Conservation (phyloP, 2,888 invertebrate genomes). For the Athalia rosae region DNA sequence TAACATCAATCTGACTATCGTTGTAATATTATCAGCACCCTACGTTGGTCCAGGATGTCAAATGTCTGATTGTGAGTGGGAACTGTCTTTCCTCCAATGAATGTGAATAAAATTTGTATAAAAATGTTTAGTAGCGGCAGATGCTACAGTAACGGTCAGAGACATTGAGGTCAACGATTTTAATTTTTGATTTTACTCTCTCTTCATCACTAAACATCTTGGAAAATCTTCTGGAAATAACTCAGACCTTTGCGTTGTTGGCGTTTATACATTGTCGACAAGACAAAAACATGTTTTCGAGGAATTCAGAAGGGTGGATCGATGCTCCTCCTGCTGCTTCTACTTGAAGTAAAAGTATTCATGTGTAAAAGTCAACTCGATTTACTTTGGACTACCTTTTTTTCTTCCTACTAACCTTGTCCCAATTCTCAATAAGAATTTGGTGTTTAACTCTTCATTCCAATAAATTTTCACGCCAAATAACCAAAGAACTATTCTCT, state of each 20-base stretch:
- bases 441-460: slow-evolving; percentile 8
- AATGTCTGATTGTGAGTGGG: no score
- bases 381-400: slow-evolving; percentile 39
- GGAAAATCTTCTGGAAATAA: slow-evolving; percentile 1
- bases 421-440: slow-evolving; percentile 34
- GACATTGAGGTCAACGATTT: no score
- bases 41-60: no score
- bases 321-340: background rate
- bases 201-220: background rate
- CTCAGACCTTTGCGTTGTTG: background rate
- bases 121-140: no score
- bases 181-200: background rate
- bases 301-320: background rate
- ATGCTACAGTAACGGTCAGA: no score
- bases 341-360: no score
- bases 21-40: no score
- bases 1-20: no score
- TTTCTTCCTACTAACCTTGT: slow-evolving; percentile 31
- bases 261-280: slow-evolving; percentile 1
- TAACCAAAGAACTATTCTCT: background rate
- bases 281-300: slow-evolving; percentile 25
- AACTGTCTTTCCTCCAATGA: no score
- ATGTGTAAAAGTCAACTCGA: background rate
- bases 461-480: slow-evolving; percentile 8
- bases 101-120: no score